Percentiles rank a stretch among this genome's conserved stretches.
Evolutionary conservation across 2,888 invertebrate species (phyloP).

Genomic region (Ormyrus nitidulus): DNA sequence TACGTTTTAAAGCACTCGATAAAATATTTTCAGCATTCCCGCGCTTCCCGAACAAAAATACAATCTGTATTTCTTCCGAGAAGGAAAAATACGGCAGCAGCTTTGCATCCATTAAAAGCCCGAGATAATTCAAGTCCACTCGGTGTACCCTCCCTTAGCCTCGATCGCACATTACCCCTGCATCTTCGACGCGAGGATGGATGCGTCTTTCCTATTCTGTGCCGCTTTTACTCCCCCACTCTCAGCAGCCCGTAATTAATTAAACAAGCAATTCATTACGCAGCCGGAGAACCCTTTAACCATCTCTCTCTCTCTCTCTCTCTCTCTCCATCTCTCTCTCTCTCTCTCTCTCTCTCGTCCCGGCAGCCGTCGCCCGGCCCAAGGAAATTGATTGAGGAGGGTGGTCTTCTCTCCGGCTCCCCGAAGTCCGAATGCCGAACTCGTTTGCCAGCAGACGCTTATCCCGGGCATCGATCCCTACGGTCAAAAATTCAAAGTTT

Average conservation of each 20-base stretch:
- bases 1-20: too few relatives aligned
- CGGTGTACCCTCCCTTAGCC: background rate
- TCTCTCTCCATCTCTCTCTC: constrained; percentile 43
- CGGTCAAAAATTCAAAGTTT: too few relatives aligned
- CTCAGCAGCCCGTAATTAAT: constrained; percentile 81
- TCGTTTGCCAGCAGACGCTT: background rate
- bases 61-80: too few relatives aligned
- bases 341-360: constrained; percentile 35
- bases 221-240: constrained; percentile 30
- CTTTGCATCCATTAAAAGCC: background rate
- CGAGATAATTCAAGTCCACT: background rate
- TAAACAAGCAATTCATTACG: constrained; percentile 87
- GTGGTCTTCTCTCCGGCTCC: constrained; percentile 28
- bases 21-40: too few relatives aligned
- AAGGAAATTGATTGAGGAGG: constrained; percentile 75
- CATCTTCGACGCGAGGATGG: constrained; percentile 64
- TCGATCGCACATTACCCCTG: background rate
- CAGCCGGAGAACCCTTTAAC: constrained; percentile 66
- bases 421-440: constrained; percentile 43
- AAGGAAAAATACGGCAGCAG: background rate
- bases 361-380: constrained; percentile 60
- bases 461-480: background rate
- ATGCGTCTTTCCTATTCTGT: constrained; percentile 66
- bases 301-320: constrained; percentile 49
- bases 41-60: too few relatives aligned